Evolutionary conservation across 92 coral and sea anemone species (phyloP).

Genomic region (Diadumene lineata): DNA sequence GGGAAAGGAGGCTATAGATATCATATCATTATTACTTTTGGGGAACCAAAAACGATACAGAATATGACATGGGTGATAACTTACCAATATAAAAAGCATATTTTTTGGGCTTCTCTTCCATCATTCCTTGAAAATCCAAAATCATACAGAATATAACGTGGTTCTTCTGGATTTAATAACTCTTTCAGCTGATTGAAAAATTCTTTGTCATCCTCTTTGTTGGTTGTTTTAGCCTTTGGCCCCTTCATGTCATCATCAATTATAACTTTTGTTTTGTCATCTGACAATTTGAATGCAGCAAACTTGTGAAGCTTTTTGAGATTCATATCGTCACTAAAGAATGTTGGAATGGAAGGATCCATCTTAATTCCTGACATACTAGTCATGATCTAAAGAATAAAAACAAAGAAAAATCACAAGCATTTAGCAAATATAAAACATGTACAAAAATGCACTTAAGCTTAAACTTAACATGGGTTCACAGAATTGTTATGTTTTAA

Average conservation of each 20-base stretch:
- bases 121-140: conserved; percentile 33
- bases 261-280: conserved; percentile 7
- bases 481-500: no score
- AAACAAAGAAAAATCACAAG: not conserved
- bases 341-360: conserved; percentile 5
- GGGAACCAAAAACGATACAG: no score
- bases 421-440: not conserved
- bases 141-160: conserved; percentile 41
- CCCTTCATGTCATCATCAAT: conserved; percentile 24
- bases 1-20: no score
- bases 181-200: conserved; percentile 29
- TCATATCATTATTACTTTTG: no score
- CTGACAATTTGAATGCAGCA: conserved; percentile 36
- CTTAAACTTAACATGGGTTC: no score
- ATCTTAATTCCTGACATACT: conserved; percentile 35
- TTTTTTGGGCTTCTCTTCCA: conserved; percentile 28
- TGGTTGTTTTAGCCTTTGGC: not conserved
- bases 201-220: conserved; percentile 14
- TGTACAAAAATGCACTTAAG: not conserved
- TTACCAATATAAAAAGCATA: conserved; percentile 40
- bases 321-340: conserved; percentile 29
- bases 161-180: conserved; percentile 14
- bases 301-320: conserved; percentile 21
- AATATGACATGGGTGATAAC: no score
- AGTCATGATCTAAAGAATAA: conserved; percentile 17